Percentiles rank a stretch among this genome's conserved stretches.
Conservation (phyloP, 2,113 vertebrate genomes). For the Pollimyrus isidori region DNA sequence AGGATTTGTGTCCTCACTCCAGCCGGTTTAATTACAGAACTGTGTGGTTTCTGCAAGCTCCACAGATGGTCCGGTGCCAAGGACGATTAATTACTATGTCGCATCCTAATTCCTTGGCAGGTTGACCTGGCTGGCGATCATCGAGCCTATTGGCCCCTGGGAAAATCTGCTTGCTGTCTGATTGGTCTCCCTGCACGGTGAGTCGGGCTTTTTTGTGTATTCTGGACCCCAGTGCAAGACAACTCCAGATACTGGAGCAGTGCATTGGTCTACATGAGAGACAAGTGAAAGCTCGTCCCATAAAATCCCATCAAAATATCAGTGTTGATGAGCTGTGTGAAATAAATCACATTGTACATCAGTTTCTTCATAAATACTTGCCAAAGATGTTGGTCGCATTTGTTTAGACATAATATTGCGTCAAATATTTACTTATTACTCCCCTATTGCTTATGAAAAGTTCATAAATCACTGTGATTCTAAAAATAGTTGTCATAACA, state of each 20-base stretch:
- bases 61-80: not conserved
- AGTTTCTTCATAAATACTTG: not conserved
- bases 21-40: not conserved
- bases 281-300: not conserved
- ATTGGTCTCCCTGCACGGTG: not conserved
- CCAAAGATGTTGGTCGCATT: not conserved
- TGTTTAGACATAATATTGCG: not conserved
- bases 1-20: not conserved
- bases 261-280: not conserved
- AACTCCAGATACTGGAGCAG: not conserved
- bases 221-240: not conserved
- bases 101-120: slow-evolving; percentile 2
- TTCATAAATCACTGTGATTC: not conserved
- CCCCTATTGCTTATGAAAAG: not conserved
- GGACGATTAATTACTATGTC: slow-evolving; percentile 7
- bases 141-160: not conserved
- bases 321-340: not conserved
- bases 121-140: not conserved
- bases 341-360: not conserved
- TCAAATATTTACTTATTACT: not conserved
- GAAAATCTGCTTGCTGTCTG: not conserved
- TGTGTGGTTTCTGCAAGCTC: not conserved
- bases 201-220: no score
- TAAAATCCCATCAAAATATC: not conserved
- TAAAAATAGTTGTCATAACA: not conserved